Percentiles rank a stretch among this genome's conserved stretches.
Evolutionary conservation across 1,140 invertebrate genomes (phyloP).

Genomic region (Drosophila subobscura): DNA sequence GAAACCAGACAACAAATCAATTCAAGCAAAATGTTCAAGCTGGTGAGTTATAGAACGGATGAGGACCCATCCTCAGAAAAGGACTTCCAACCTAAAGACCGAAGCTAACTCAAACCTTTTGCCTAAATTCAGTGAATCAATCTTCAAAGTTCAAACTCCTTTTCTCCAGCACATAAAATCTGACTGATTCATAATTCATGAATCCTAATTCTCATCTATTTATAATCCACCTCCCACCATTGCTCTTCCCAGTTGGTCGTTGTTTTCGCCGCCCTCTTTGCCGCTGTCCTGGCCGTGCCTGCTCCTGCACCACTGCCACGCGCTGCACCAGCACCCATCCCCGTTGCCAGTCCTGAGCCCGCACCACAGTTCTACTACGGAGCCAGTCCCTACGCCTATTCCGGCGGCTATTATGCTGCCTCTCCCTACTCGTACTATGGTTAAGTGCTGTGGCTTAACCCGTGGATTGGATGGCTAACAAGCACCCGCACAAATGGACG

Average conservation of each 20-base stretch:
- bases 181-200: no score
- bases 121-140: no score
- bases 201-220: background rate
- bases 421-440: constrained; percentile 77
- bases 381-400: constrained; percentile 70
- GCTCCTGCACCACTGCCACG: constrained; percentile 53
- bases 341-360: constrained; percentile 67
- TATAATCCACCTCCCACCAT: background rate
- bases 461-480: constrained; percentile 14
- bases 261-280: constrained; percentile 76
- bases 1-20: constrained; percentile 37
- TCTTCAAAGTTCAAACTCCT: no score
- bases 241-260: constrained; percentile 51
- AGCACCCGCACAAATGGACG: constrained; percentile 30
- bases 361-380: constrained; percentile 74
- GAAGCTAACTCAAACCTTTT: no score
- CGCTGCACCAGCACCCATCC: constrained; percentile 63
- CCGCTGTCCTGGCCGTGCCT: constrained; percentile 63
- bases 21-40: constrained; percentile 78
- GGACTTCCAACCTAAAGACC: no score
- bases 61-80: no score
- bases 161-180: no score
- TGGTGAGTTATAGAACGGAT: constrained; percentile 54
- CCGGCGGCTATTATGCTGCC: constrained; percentile 67
- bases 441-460: constrained; percentile 44